Evolutionary conservation across 2,888 invertebrate species (phyloP).

Genomic region (Ryuthela nishihirai): DNA sequence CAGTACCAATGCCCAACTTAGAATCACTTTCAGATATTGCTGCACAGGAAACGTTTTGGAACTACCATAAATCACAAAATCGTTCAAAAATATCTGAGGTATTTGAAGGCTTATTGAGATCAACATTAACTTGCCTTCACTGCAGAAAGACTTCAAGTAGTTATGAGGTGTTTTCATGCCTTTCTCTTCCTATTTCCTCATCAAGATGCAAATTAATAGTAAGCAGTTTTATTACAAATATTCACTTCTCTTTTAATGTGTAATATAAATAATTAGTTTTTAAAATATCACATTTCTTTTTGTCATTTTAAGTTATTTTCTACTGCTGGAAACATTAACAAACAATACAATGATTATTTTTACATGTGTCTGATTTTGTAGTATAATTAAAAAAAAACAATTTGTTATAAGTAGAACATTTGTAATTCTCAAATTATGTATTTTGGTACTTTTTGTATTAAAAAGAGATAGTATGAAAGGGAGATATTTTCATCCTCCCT

Average conservation of each 20-base stretch:
- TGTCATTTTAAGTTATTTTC: not conserved
- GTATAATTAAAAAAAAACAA: no score
- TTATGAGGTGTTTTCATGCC: conserved; percentile 81
- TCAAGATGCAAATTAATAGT: conserved; percentile 63
- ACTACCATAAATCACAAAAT: conserved; percentile 65
- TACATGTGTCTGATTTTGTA: no score
- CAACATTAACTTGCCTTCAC: conserved; percentile 69
- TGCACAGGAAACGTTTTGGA: conserved; percentile 62
- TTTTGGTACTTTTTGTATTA: no score
- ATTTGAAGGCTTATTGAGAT: conserved; percentile 82
- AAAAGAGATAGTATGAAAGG: no score
- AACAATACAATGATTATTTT: no score
- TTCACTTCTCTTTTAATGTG: not conserved
- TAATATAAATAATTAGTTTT: no score
- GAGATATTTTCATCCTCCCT: no score
- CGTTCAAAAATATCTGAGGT: conserved; percentile 69
- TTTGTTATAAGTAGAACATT: no score
- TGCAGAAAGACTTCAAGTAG: conserved; percentile 74
- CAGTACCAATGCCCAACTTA: conserved; percentile 48
- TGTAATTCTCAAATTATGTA: no score
- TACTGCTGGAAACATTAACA: not conserved
- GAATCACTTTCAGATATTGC: conserved; percentile 47
- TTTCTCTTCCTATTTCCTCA: conserved; percentile 73
- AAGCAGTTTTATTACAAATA: conserved; percentile 44
- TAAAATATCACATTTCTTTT: no score